A percentile compares a stretch with the other conserved stretches of the same genome.
Conservation (phyloP, 1,140 invertebrate genomes). For the Drosophila pseudoananassae region DNA sequence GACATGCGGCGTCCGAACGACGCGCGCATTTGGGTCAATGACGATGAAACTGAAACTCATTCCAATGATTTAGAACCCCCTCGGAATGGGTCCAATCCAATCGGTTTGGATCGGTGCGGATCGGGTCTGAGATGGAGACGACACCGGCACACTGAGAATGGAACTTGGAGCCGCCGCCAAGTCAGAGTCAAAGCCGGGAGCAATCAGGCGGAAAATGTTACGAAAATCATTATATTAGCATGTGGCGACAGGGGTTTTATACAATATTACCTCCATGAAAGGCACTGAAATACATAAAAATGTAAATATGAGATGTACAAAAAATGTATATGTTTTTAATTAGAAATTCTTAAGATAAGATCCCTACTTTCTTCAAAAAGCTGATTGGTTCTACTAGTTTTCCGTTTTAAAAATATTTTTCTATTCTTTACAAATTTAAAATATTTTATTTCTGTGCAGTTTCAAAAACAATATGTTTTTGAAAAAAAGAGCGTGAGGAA, state of each 20-base stretch:
- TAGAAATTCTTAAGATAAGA: not conserved
- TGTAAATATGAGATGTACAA: too few species aligned
- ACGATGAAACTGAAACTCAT: slow-evolving; percentile 71
- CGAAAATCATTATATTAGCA: slow-evolving; percentile 77
- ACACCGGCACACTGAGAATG: slow-evolving; percentile 31
- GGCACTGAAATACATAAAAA: slow-evolving; percentile 5
- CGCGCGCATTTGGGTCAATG: slow-evolving; percentile 78
- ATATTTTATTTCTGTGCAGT: slow-evolving; percentile 20
- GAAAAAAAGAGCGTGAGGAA: slow-evolving; percentile 47
- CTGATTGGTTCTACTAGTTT: too few species aligned
- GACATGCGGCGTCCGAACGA: slow-evolving; percentile 75
- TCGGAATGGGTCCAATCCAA: slow-evolving; percentile 14
- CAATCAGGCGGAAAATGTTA: slow-evolving; percentile 79
- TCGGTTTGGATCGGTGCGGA: slow-evolving; percentile 11
- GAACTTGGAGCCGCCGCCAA: slow-evolving; percentile 17
- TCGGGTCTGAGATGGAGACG: slow-evolving; percentile 28
- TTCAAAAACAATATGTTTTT: not conserved
- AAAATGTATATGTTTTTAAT: not conserved
- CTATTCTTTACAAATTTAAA: not conserved
- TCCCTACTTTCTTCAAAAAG: not conserved
- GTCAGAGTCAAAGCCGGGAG: slow-evolving; percentile 36
- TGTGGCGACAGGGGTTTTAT: slow-evolving; percentile 66
- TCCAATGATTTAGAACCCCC: slow-evolving; percentile 73
- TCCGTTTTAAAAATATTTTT: too few species aligned
- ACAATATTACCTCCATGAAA: slow-evolving; percentile 41